These are phyloP conservation scores for Setipinna tenuifilis DNA, from an alignment of 2,797 vertebrate genomes.

Conservation along the genomic window DNA sequence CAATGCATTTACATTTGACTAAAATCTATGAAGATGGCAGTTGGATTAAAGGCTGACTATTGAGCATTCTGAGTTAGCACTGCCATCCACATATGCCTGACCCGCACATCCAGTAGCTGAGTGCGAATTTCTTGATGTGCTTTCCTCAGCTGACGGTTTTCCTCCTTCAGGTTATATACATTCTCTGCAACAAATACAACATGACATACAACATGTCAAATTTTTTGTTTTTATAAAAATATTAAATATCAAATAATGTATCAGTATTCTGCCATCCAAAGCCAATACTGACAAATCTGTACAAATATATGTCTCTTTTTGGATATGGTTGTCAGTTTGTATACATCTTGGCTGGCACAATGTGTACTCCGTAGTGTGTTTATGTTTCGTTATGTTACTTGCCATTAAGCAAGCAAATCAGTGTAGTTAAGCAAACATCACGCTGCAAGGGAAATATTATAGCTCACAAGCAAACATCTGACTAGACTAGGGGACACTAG, in stretches of 20 bases:
- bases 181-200: constrained; percentile 66
- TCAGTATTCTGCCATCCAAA: too few species aligned
- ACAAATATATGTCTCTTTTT: background rate
- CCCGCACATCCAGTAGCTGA: constrained; percentile 84
- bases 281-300: constrained; percentile 6
- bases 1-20: background rate
- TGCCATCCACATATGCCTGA: constrained; percentile 54
- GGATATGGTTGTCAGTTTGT: background rate
- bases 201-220: background rate
- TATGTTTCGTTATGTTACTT: background rate
- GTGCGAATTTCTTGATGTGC: constrained; percentile 82
- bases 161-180: constrained; percentile 80
- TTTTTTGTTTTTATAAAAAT: too few species aligned
- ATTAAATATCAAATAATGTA: too few species aligned
- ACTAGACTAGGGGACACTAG: background rate
- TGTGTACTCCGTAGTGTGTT: background rate
- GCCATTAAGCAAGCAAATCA: background rate
- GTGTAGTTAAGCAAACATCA: background rate
- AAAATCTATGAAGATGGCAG: background rate
- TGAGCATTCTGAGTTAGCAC: background rate
- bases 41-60: background rate
- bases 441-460: background rate
- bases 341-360: background rate
- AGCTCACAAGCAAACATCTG: background rate
- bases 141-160: constrained; percentile 81